These are phyloP conservation scores for Subanguina moxae DNA, from an alignment of 1,140 invertebrate species.

Conservation along the genomic window DNA sequence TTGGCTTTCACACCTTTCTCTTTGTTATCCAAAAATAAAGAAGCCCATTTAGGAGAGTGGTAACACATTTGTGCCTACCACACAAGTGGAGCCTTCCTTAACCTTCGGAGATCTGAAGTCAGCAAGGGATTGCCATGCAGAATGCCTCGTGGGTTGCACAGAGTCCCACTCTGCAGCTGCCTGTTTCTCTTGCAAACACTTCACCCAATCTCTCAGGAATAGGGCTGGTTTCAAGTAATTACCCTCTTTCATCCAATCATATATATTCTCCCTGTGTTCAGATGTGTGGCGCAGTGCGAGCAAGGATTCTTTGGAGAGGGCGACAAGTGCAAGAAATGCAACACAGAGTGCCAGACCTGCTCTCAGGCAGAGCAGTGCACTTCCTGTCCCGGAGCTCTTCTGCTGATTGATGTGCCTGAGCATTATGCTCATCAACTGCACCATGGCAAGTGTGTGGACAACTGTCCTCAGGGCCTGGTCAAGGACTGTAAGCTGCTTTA, in stretches of 20 bases:
- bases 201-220: slow-evolving; percentile 54
- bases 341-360: slow-evolving; percentile 49
- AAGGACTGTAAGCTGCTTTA: slow-evolving; percentile 48
- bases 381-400: slow-evolving; percentile 51
- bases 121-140: slow-evolving; percentile 50
- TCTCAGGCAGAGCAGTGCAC: slow-evolving; percentile 48
- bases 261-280: background rate
- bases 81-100: slow-evolving; percentile 15
- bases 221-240: slow-evolving; percentile 55
- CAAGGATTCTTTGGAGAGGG: slow-evolving; percentile 54
- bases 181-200: slow-evolving; percentile 51
- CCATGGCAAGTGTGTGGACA: slow-evolving; percentile 55
- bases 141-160: slow-evolving; percentile 50
- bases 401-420: slow-evolving; percentile 52
- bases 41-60: too few species aligned
- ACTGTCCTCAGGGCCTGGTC: slow-evolving; percentile 49
- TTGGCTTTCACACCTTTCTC: too few species aligned
- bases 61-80: background rate
- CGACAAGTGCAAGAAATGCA: slow-evolving; percentile 54
- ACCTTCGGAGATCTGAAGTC: slow-evolving; percentile 51
- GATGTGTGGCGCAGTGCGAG: slow-evolving; percentile 50
- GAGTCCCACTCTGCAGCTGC: slow-evolving; percentile 32
- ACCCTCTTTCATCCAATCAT: background rate
- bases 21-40: too few species aligned
- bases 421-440: slow-evolving; percentile 46